Conservation (phyloP, 2,797 vertebrate species). For the Arctocebus calabarensis region DNA sequence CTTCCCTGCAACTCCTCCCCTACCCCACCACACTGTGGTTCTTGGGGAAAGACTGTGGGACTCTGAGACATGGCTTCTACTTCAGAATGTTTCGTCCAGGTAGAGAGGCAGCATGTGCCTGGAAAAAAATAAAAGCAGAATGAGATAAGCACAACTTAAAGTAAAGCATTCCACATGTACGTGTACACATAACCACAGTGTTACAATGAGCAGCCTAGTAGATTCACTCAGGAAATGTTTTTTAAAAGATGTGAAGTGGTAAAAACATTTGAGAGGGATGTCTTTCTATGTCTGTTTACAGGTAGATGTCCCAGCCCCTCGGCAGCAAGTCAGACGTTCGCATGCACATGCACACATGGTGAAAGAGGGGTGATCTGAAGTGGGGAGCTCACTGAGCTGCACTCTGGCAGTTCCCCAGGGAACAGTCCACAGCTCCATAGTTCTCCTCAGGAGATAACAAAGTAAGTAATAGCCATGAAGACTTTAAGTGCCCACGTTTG, state of each 20-base stretch:
- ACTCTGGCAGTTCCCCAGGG: background rate
- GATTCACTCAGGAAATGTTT: background rate
- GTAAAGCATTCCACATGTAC: background rate
- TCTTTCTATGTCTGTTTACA: background rate
- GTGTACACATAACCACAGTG: background rate
- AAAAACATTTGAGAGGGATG: background rate
- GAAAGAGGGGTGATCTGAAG: background rate
- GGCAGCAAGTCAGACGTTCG: background rate
- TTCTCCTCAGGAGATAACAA: conserved; percentile 59
- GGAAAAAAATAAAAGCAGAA: conserved; percentile 13
- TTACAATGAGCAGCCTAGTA: background rate
- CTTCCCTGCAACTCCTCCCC: too few species aligned
- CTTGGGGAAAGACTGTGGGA: background rate
- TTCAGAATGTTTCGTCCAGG: background rate
- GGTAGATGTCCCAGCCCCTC: background rate
- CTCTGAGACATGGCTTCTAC: too few species aligned
- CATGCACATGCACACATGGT: background rate
- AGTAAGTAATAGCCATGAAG: conserved; percentile 74
- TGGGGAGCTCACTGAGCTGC: conserved; percentile 40
- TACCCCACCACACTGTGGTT: rapidly evolving
- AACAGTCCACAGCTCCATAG: background rate
- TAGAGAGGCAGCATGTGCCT: conserved; percentile 10
- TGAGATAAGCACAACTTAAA: conserved; percentile 21
- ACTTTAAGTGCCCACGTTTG: conserved; percentile 58
- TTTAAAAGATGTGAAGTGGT: background rate